Conservation (phyloP, 1,140 invertebrate genomes). For the Samia ricini region DNA sequence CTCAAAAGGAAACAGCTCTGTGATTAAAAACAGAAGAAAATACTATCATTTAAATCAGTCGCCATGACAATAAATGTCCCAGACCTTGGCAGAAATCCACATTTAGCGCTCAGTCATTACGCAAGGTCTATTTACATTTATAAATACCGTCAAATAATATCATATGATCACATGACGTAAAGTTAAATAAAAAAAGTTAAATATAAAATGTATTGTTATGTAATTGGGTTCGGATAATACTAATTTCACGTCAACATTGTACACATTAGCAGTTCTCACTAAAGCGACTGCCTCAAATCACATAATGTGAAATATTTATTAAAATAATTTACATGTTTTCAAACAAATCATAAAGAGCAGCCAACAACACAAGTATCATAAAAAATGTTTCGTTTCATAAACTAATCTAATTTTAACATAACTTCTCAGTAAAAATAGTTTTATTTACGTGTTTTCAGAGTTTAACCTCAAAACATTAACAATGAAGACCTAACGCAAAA, state of each 20-base stretch:
- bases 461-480: conserved; percentile 32
- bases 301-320: not conserved
- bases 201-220: conserved; percentile 41
- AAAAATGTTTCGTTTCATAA: not conserved
- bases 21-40: not conserved
- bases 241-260: not conserved
- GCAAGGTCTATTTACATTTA: conserved; percentile 41
- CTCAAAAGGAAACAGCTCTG: not conserved
- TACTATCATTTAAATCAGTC: conserved; percentile 8
- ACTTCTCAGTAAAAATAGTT: not conserved
- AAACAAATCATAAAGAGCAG: conserved; percentile 50
- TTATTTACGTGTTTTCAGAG: not conserved
- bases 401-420: not conserved
- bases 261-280: not conserved
- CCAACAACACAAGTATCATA: conserved; percentile 29
- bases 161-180: conserved; percentile 51
- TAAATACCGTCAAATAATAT: conserved; percentile 22
- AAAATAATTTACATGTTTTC: conserved; percentile 46
- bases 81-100: conserved; percentile 72
- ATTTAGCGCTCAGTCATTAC: conserved; percentile 41
- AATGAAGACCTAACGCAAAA: no score
- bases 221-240: conserved; percentile 29
- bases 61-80: conserved; percentile 56
- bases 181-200: conserved; percentile 29
- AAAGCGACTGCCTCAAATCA: not conserved